Percentiles rank a stretch among this genome's conserved stretches.
Evolutionary conservation across 2,888 invertebrate species (phyloP).

Genomic region (Gastracanthus pulcherrimus): DNA sequence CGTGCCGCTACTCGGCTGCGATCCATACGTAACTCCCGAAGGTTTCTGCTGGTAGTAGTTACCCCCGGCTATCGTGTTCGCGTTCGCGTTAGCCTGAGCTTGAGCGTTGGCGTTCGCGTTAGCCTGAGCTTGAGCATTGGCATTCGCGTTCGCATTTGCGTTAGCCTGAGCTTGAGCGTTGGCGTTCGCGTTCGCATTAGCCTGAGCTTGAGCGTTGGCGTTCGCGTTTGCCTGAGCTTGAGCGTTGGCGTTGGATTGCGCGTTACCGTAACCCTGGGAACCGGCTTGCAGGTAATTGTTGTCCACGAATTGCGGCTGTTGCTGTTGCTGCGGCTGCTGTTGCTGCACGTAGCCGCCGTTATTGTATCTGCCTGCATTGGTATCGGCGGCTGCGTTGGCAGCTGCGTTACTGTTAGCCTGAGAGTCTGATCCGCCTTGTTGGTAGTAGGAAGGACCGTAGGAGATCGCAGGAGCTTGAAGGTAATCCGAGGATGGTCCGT

Average conservation of each 20-base stretch:
- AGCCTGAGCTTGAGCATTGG: conserved; percentile 31
- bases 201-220: not conserved
- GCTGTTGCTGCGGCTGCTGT: too few relatives aligned
- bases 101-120: not conserved
- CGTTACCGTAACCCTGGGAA: not conserved
- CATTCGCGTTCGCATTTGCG: conserved; percentile 13
- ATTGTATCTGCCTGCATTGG: not conserved
- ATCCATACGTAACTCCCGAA: not conserved
- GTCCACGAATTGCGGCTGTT: conserved; percentile 1
- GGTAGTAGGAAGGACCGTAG: not conserved
- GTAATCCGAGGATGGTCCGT: conserved; percentile 12
- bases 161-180: not conserved
- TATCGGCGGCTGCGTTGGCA: conserved; percentile 33
- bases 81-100: conserved; percentile 35
- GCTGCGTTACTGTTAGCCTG: conserved; percentile 50
- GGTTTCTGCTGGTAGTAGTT: conserved; percentile 10
- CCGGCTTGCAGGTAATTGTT: not conserved
- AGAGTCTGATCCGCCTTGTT: not conserved
- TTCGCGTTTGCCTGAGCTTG: not conserved
- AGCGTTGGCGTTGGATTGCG: not conserved
- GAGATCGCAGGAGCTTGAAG: not conserved
- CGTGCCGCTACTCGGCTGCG: not conserved
- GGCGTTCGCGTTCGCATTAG: conserved; percentile 4
- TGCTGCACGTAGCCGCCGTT: too few relatives aligned
- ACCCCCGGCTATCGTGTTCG: conserved; percentile 25